Conservation (phyloP, 2,113 vertebrate species). For the Malaclemys terrapin region DNA sequence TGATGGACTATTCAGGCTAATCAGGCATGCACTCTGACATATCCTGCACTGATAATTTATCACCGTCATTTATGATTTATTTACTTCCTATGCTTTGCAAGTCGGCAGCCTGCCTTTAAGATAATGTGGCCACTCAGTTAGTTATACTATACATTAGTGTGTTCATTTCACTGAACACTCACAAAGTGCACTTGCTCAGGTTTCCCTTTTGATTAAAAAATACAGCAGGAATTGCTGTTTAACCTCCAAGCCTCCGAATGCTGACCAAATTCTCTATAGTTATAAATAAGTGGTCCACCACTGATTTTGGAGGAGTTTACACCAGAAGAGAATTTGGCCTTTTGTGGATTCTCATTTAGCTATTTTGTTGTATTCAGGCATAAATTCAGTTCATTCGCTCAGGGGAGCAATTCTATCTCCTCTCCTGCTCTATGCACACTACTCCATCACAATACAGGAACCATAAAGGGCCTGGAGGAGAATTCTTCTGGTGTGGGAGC, state of each 20-base stretch:
- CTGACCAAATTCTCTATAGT: neutral
- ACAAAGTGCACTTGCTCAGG: neutral
- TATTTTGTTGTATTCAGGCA: neutral
- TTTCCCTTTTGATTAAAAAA: constrained; percentile 32
- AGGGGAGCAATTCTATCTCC: neutral
- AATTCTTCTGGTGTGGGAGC: neutral
- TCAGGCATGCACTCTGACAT: constrained; percentile 51
- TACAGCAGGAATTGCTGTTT: neutral
- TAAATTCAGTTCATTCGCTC: neutral
- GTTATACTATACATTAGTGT: constrained; percentile 43
- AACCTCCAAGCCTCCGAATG: neutral
- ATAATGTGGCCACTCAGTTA: constrained; percentile 31
- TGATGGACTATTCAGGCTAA: constrained; percentile 3
- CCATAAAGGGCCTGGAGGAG: neutral
- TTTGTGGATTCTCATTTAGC: neutral
- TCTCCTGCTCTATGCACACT: neutral
- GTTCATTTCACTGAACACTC: constrained; percentile 43
- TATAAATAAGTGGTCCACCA: neutral
- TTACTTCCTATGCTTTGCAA: constrained; percentile 64
- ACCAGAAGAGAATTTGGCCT: neutral
- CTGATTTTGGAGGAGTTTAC: neutral
- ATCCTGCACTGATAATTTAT: constrained; percentile 57
- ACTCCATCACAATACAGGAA: neutral
- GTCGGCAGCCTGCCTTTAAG: constrained; percentile 28
- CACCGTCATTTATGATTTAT: constrained; percentile 67